Evolutionary conservation across 1,140 invertebrate species (phyloP), one percentile per base, ranked within the genome.

Genomic region (Marisa cornuarietis): DNA sequence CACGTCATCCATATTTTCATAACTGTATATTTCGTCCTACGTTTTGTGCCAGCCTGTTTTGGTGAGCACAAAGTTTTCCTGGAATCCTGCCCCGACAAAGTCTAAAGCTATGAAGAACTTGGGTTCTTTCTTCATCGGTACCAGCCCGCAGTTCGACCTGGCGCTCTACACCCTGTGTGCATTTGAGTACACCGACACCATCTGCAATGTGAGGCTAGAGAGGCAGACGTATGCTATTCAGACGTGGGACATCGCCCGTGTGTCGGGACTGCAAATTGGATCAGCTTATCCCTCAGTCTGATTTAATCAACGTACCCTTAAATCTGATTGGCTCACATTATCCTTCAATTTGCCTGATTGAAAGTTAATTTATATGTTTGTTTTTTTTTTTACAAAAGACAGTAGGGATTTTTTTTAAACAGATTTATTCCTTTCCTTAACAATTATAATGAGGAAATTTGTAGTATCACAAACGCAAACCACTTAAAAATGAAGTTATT

Each of bases 81-180:
- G 95, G 91, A 93, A 94, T 86, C 93, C 93, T 0, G 89, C 94
- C 9, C 11, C 8, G 22, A 93, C 94, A 78, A 76, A 24, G 26
- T n/a, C 58, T 20, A 26, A 63, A n/a, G 74, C 62, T 18, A 51
- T 49, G 24, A 98, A 97, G 89, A 94, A 95, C 1, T 94, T 95
- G 0, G 94, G 94, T 49, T 93, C 94, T 5, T 93, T 97, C 91
- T 96, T 97, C 85, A 92, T 97, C 80, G 96, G 96, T 52, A 96
- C 95, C 6, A 96, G 95, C 65, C 96, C 96, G 0, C 96, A 97
- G 91, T 92, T 97, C 77, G 96, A 97, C 91, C 93, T 98, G 91
- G 94, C 96, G 22, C 89, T 97, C 7, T 97, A 97, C 86, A 96
- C 96, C 0, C 93, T 96, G 16, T 85, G 84, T 52, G 77, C 76